Base-by-base conservation (phyloP, 2,797 vertebrate genomes). In the Lepus oiostolus region DNA sequence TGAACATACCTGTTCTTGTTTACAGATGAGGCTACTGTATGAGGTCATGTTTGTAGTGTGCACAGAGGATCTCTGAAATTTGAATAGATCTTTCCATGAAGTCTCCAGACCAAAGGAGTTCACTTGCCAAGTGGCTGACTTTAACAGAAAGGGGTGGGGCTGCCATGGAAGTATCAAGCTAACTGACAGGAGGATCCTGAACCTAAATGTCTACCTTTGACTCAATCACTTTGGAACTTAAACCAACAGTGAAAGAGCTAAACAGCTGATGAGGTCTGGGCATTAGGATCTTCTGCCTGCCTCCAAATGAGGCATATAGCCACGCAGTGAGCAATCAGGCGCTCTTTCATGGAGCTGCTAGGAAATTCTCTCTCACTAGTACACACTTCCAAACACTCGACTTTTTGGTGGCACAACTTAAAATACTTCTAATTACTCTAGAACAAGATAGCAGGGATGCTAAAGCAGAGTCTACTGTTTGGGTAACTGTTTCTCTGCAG, bases 1-100 rank as follows among this genome's bases (percentile, higher is more conserved):
- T 85, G 10, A 12, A n/a, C 42, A 60, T 91, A 52, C 12, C 52
- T 75, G 38, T 58, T 92, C 32, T 85, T 75, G 11, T 52, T 17
- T 35, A 63, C 19, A 93, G 28, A 90, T 60, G 62, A 89, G 42
- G 28, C 19, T 93, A 68, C 21, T 54, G 28, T 19, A 50, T 84
- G 84, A 93, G 63, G 60, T 35, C 72, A 7, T 94, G 54, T 81
- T 94, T 74, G 28, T 38, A 17, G 35, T 42, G 12, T 68, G 89
- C 8, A 10, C 30, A 70, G 72, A 30, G 5, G 74, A 93, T 86
- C 75, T 75, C 28, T 93, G 67, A 96, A 84, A 90, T 81, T 79
- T 68, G 82, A 42, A 68, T 10, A 47, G 35, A 26, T 6, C 14
- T 16, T 70, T 81, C 71, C 24, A 58, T 77, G 70, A 82, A 94